These are phyloP conservation scores for Aradophagus sp. DNA, from an alignment of 1,140 invertebrate species.

Conservation along the genomic window DNA sequence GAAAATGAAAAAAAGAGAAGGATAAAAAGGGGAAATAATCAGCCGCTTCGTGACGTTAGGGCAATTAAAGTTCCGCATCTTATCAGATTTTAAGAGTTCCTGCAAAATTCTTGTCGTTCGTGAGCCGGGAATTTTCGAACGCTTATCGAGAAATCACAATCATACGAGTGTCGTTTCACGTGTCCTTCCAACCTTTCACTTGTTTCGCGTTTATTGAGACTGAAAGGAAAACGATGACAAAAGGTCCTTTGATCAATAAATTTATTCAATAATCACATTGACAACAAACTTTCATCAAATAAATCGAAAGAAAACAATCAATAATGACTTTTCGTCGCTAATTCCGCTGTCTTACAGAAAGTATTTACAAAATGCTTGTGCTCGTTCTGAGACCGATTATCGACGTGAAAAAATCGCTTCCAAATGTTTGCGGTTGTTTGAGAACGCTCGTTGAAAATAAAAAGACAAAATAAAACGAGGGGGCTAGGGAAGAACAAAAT, in stretches of 20 bases:
- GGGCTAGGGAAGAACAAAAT: slow-evolving; percentile 57
- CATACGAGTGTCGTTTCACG: slow-evolving; percentile 39
- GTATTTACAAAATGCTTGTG: slow-evolving; percentile 45
- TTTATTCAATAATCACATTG: slow-evolving; percentile 47
- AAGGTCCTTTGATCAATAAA: slow-evolving; percentile 42
- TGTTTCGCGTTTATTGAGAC: slow-evolving; percentile 19
- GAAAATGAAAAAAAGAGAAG: too few species aligned
- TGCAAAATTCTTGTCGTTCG: slow-evolving; percentile 35
- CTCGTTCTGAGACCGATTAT: too few species aligned
- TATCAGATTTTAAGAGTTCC: slow-evolving; percentile 41
- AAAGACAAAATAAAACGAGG: too few species aligned
- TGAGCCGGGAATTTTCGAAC: slow-evolving; percentile 45
- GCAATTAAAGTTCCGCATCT: slow-evolving; percentile 47
- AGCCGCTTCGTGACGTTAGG: slow-evolving; percentile 36
- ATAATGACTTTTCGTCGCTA: slow-evolving; percentile 2
- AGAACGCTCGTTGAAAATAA: slow-evolving; percentile 69
- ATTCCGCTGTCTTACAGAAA: slow-evolving; percentile 16
- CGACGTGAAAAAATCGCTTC: slow-evolving; percentile 4
- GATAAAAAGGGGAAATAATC: slow-evolving; percentile 54
- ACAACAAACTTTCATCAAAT: slow-evolving; percentile 41
- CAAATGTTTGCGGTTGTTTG: slow-evolving; percentile 54
- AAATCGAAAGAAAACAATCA: slow-evolving; percentile 37
- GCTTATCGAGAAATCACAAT: slow-evolving; percentile 46
- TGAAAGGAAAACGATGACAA: slow-evolving; percentile 40
- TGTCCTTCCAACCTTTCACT: slow-evolving; percentile 3